These are phyloP conservation scores for Thera britannica DNA, from an alignment of 2,888 invertebrate genomes.

Conservation along the genomic window DNA sequence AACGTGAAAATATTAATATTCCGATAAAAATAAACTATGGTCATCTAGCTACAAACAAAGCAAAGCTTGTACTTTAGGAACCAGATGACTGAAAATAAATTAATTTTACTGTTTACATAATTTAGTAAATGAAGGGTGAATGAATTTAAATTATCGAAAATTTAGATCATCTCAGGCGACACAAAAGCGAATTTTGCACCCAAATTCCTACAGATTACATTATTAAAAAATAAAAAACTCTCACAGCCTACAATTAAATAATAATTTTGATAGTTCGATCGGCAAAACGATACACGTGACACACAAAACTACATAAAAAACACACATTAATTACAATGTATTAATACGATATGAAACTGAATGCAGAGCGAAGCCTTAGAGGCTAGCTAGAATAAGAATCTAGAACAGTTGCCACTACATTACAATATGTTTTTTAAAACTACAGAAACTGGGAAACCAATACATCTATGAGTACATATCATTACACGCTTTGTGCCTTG, in stretches of 20 bases:
- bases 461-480: conserved; percentile 9
- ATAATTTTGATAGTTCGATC: conserved; percentile 63
- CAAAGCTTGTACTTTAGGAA: neutral
- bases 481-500: conserved; percentile 2
- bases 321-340: conserved; percentile 31
- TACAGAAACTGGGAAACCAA: conserved; percentile 25
- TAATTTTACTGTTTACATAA: neutral
- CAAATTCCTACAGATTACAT: conserved; percentile 27
- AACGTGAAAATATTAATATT: neutral
- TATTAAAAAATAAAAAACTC: conserved; percentile 62
- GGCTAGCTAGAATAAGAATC: conserved; percentile 30
- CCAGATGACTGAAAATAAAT: neutral
- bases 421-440: conserved; percentile 21
- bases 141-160: conserved; percentile 27
- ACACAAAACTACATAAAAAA: conserved; percentile 19
- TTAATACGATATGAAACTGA: conserved; percentile 30
- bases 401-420: conserved; percentile 28
- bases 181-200: conserved; percentile 32
- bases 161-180: conserved; percentile 17
- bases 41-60: neutral
- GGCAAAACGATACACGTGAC: conserved; percentile 33
- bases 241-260: conserved; percentile 78
- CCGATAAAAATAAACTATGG: neutral
- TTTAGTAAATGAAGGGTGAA: conserved; percentile 57
- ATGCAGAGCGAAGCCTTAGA: conserved; percentile 36